Base-by-base conservation (phyloP, 1,140 invertebrate species). In the Bilobella aurantiaca region DNA sequence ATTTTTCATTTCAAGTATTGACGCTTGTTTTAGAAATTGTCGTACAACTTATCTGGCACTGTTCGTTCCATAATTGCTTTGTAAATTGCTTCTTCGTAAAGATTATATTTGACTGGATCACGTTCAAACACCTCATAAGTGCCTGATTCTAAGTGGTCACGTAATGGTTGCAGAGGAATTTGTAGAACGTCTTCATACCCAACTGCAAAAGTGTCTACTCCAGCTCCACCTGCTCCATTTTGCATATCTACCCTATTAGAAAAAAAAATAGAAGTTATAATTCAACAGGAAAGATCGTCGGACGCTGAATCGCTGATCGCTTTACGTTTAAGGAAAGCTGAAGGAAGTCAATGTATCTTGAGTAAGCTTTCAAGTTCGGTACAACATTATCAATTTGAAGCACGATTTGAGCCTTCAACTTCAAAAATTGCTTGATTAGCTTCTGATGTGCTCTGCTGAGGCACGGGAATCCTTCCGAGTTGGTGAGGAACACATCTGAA, bases 121-220 rank as follows among this genome's bases (percentile, higher is more conserved):
- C 93, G 92, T 80, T 99, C 96, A 83, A 99, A 99, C 5, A 97
- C 86, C 81, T 98, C 94, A 77, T 99, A 99, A 0, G 95, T 96
- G 68, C 89, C 86, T 3, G 90, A 91, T 77, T 98, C 93, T 21
- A 99, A 81, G 80, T 99, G 96, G 75, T 98, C 94, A 78, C 89
- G 89, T 1, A 99, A 77, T 8, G 97, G 97, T 80, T 99, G 90
- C 16, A 95, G 76, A 1, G 89, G 90, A 73, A 84, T 87, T 76
- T 97, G 93, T 2, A 98, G 78, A 73, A 86, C 89, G 79, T 98
- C 93, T 80, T 97, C 94, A 80, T 90, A 97, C 0, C 93, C 94
- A 68, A 78, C 78, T 59, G 80, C 21, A 32, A 8, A 42, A 5
- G 37, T 23, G 37, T 31, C 49, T 5, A 53, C 12, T 12, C 5